A percentile compares a stretch with the other conserved stretches of the same genome.
Conservation (phyloP, 2,797 vertebrate genomes). For the Phalanger gymnotis region DNA sequence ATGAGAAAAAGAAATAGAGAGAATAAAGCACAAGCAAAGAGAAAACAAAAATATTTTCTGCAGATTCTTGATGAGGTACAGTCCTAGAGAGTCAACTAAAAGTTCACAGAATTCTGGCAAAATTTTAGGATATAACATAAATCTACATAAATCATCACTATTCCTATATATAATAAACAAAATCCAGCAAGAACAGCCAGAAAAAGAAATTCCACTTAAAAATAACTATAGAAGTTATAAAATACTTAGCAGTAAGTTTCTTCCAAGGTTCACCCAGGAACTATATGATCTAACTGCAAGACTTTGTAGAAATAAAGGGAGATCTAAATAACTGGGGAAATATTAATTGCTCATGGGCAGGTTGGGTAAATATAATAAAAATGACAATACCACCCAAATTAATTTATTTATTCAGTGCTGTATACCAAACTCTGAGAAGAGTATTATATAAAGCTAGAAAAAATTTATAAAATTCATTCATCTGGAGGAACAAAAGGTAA, state of each 20-base stretch:
- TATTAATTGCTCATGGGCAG: too few relatives aligned
- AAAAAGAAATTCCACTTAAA: neutral
- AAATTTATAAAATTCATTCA: neutral
- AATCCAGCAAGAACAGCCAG: neutral
- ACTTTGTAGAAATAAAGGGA: too few relatives aligned
- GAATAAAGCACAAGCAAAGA: neutral
- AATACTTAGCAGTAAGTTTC: neutral
- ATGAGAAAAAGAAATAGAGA: too few relatives aligned
- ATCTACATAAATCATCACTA: neutral
- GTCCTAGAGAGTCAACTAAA: too few relatives aligned
- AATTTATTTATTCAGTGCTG: neutral
- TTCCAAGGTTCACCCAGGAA: neutral
- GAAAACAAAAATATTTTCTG: neutral
- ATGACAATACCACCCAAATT: neutral
- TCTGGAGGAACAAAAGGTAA: neutral
- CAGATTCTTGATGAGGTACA: neutral
- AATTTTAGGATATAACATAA: too few relatives aligned
- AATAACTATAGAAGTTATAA: neutral
- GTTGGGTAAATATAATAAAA: neutral
- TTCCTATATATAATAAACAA: neutral
- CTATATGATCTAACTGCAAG: neutral
- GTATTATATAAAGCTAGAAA: neutral
- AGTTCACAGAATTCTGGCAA: too few relatives aligned
- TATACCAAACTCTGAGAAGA: neutral
- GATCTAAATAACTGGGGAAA: too few relatives aligned